Evolutionary conservation across 2,888 invertebrate genomes (phyloP), one percentile per base, ranked within the genome.

Genomic region (Panzeria rudis): DNA sequence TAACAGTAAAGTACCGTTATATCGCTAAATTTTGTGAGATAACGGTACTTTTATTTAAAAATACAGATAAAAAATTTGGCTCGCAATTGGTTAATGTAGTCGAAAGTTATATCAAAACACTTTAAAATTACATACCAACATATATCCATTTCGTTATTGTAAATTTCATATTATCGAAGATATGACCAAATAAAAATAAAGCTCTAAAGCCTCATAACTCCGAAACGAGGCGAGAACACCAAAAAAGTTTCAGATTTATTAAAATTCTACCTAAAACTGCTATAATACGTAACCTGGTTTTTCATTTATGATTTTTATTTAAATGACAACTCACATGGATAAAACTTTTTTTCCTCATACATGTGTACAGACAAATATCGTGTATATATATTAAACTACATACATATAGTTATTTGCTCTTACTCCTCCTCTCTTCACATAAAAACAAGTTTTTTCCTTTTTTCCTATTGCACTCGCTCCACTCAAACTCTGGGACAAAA

Each of bases 401-500:
- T 29, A 29, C 29, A 29, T 29, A 29, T 29, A 29, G 29, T 29
- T 25, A 52, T 25, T 23, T 23, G 23, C 6, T 44, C 38, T 72
- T 59, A 32, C 11, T 29, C 38, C 17, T 41, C 15, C 35, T n/a
- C 38, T 62, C 29, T 25, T 41, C 15, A 4, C 0, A 15, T 8
- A 17, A 44, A 76, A 76, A 66, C 54, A 56, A 56, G 66, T 76
- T 76, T 56, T 41, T 44, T 59, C 11, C 23, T 25, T 50, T n/a
- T 41, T 52, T 52, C 32, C 17, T n/a, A 38, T 35, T 23, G 15
- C 32, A 54, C 66, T 44, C 54, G 44, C 52, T 23, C 13, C 47
- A 35, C 25, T 71, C n/a, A 62, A 35, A 20, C 52, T 62, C 52
- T 71, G 41, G 50, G 29, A 41, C 29, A 52, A 52, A 59, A 78